Conservation (phyloP, 2,797 vertebrate species). For the Spea hammondii region DNA sequence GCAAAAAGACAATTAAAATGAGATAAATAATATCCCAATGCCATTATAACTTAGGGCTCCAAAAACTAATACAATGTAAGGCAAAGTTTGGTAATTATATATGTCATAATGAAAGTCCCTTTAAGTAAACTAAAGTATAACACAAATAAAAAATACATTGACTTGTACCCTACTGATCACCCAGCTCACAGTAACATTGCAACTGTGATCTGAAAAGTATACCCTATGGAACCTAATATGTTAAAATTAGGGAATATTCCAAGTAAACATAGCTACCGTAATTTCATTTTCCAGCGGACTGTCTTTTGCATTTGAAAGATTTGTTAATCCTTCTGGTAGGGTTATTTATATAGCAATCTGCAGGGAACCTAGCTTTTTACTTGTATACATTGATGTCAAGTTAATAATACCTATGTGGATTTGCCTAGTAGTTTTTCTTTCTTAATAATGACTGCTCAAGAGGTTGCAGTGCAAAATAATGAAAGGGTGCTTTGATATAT, state of each 20-base stretch:
- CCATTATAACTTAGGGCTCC: no score
- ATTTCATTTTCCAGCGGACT: constrained; percentile 25
- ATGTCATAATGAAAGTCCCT: no score
- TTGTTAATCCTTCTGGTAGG: constrained; percentile 14
- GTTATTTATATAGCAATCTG: constrained; percentile 46
- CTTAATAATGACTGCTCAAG: constrained; percentile 24
- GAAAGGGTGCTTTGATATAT: constrained; percentile 9
- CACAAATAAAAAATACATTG: no score
- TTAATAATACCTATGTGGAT: constrained; percentile 46
- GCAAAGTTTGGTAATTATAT: no score
- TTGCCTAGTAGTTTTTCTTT: constrained; percentile 36
- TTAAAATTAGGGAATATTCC: constrained; percentile 20
- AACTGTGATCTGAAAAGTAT: no score
- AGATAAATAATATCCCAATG: no score
- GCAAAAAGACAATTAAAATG: no score
- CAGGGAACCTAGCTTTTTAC: constrained; percentile 7
- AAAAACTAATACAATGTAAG: no score
- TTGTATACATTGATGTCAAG: constrained; percentile 22
- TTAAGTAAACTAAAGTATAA: no score
- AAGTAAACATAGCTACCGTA: constrained; percentile 26
- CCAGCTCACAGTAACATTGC: no score
- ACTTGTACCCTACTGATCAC: no score
- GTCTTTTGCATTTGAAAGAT: constrained; percentile 26
- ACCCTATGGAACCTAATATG: not conserved
- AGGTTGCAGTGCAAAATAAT: constrained; percentile 25